These are phyloP conservation scores for Myotis yumanensis DNA, from an alignment of 2,113 vertebrate species.

Conservation along the genomic window DNA sequence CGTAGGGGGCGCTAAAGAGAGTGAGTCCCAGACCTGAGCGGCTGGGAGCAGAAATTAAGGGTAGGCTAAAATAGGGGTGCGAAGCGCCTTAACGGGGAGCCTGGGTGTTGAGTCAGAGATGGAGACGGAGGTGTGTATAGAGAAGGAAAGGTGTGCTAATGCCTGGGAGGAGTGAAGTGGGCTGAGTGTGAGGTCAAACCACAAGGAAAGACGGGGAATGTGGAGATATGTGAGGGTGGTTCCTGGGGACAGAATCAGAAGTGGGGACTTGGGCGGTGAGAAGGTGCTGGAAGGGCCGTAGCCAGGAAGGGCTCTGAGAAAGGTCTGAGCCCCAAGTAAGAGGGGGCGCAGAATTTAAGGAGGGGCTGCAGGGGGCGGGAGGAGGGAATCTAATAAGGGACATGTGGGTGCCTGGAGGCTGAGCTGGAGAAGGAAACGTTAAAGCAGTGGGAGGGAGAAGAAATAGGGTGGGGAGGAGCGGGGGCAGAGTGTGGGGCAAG, in stretches of 20 bases:
- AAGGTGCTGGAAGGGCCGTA: background rate
- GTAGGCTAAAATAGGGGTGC: background rate
- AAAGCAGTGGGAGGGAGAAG: background rate
- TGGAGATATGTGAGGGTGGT: background rate
- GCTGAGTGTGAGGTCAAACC: background rate
- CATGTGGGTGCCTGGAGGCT: background rate
- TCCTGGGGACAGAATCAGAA: background rate
- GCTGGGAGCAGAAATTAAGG: accelerated
- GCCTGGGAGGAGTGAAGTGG: background rate
- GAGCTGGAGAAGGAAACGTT: background rate
- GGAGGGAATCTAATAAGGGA: background rate
- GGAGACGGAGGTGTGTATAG: background rate
- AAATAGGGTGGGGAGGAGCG: background rate
- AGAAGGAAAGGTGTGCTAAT: background rate
- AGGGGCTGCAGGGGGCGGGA: background rate
- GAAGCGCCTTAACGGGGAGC: background rate
- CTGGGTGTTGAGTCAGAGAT: background rate
- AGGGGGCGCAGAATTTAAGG: background rate
- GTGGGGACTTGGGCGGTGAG: too few species aligned
- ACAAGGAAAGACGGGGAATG: background rate
- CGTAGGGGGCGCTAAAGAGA: conserved; percentile 11
- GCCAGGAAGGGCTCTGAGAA: background rate
- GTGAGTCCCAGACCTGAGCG: background rate
- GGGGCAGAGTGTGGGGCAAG: background rate
- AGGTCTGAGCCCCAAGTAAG: background rate